These are phyloP conservation scores for Sitta carolinensis DNA, from an alignment of 2,797 vertebrate genomes.

Conservation along the genomic window DNA sequence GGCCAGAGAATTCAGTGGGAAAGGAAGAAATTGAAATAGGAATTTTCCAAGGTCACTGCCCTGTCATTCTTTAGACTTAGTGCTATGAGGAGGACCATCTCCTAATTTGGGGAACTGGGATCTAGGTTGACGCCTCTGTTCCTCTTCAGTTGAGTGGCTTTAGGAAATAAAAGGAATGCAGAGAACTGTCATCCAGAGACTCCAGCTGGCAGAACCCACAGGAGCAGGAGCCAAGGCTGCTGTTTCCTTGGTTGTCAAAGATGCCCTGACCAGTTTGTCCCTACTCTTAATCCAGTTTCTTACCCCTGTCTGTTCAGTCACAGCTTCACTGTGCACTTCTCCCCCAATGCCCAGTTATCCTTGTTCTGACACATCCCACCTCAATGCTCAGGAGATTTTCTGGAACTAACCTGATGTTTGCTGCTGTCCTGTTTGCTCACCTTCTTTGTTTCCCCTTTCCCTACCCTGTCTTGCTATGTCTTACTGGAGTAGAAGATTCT, in stretches of 20 bases:
- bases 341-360: background rate
- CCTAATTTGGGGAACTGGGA: background rate
- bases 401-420: background rate
- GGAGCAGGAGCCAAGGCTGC: background rate
- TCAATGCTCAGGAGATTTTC: background rate
- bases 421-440: background rate
- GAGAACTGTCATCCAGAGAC: background rate
- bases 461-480: background rate
- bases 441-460: background rate
- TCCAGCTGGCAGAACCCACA: background rate
- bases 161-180: slow-evolving; percentile 5
- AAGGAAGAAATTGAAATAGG: background rate
- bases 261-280: background rate
- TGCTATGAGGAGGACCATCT: background rate
- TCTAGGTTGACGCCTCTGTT: background rate
- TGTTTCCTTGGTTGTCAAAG: background rate
- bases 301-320: background rate
- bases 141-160: background rate
- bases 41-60: slow-evolving; percentile 11
- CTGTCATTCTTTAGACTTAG: slow-evolving; percentile 17
- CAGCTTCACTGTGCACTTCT: background rate
- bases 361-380: background rate
- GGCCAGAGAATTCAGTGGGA: slow-evolving; percentile 8
- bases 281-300: background rate
- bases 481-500: background rate